A percentile compares a stretch with the other conserved stretches of the same genome.
Evolutionary conservation across 1,140 invertebrate species (phyloP).

Genomic region (Trichomalopsis sarcophagae): DNA sequence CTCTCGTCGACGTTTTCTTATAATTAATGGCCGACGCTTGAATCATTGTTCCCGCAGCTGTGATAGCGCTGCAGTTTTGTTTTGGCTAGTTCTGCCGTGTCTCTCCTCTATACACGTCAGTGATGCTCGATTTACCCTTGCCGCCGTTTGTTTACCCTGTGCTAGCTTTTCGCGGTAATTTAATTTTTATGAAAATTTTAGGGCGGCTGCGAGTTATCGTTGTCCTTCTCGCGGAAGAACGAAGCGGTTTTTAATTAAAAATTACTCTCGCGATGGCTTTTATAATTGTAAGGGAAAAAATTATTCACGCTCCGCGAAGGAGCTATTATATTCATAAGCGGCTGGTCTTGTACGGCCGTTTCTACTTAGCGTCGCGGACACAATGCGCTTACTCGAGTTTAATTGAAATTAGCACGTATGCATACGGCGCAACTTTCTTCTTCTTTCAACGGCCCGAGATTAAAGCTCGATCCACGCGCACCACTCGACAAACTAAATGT

Average conservation of each 20-base stretch:
- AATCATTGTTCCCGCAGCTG: constrained; percentile 43
- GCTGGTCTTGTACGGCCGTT: no score
- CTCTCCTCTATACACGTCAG: background rate
- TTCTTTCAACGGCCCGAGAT: no score
- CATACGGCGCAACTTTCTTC: no score
- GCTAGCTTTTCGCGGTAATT: background rate
- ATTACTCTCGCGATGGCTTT: background rate
- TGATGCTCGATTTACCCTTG: background rate
- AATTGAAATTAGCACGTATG: no score
- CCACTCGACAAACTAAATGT: no score
- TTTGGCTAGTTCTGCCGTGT: background rate
- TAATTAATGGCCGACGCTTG: constrained; percentile 36
- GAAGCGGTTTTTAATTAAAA: no score
- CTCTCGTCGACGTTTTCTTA: background rate
- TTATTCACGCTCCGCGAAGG: background rate
- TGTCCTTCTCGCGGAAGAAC: no score
- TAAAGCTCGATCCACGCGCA: no score
- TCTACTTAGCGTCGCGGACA: no score
- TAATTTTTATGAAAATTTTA: background rate
- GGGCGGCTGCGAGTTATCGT: background rate
- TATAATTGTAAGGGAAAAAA: background rate
- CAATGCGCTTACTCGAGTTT: no score
- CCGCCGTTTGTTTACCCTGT: background rate
- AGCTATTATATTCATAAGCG: background rate
- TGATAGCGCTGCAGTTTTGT: background rate